phyloP scores from a whole-genome alignment of 2,888 invertebrate genomes.

The Mycalesis mineus region DNA sequence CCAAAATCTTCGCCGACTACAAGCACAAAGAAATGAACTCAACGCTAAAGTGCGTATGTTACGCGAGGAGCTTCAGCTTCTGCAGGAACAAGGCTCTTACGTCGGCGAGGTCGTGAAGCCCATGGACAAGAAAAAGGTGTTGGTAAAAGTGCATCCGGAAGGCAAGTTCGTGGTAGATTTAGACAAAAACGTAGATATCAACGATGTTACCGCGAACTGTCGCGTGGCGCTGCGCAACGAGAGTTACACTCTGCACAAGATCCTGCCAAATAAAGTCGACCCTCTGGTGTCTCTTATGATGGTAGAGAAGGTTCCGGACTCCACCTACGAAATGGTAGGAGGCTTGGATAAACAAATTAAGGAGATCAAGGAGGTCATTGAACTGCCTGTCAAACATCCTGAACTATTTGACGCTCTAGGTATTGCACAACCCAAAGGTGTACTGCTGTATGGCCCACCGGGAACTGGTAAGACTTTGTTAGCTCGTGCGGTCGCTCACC shows the following conservation, averaged over 20 bases:
- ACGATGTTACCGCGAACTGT: constrained; percentile 97
- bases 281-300: constrained; percentile 99
- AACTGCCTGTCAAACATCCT: constrained; percentile 99
- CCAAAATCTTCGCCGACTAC: constrained; percentile 96
- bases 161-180: constrained; percentile 99
- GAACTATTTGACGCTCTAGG: constrained; percentile 99
- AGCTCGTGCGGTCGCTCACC: constrained; percentile 99
- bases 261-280: constrained; percentile 99
- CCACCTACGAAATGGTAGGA: constrained; percentile 99
- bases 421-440: constrained; percentile 99
- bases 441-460: constrained; percentile 98
- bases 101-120: constrained; percentile 99
- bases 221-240: constrained; percentile 98
- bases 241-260: constrained; percentile 98
- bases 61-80: constrained; percentile 96
- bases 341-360: constrained; percentile 99
- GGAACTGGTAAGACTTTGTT: constrained; percentile 96
- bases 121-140: constrained; percentile 99
- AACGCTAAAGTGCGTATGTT: constrained; percentile 99
- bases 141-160: constrained; percentile 99
- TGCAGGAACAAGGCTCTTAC: constrained; percentile 99
- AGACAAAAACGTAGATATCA: constrained; percentile 99
- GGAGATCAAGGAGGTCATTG: constrained; percentile 99
- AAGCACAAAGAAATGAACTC: constrained; percentile 98
- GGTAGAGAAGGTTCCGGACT: constrained; percentile 99